Evolutionary conservation across 2,113 vertebrate species (phyloP), one percentile per base, ranked within the genome.

Genomic region (Psittacula cyanocephala): DNA sequence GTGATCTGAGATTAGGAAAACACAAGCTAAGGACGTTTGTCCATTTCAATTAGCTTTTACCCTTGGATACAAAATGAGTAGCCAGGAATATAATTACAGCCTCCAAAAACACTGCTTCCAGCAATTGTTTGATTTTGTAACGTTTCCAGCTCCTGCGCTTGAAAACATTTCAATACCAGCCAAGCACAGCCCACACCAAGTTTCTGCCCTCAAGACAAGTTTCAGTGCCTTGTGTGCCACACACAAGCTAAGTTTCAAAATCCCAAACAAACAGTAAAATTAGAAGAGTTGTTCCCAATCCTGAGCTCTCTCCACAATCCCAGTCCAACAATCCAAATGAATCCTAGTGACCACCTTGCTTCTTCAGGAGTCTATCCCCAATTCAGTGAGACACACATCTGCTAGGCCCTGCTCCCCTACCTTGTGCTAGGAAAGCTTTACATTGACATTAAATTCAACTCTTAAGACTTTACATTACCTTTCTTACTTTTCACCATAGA

Each of bases 331-430:
- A 77, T 6, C 43, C 31, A 70, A 23, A 55, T 2, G 5, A 78
- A 81, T 67, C 28, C 53, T 12, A 55, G 39, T 1, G 10, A 81
- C 3, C 9, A 3, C 22, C 39, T 50, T 33, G 8, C 39, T 78
- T 63, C 57, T 50, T 41, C 14, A 17, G 46, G 23, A 83, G 6
- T 41, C 67, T 27, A 11, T 3, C 23, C 31, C 15, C 53, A 59
- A 2, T 7, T 77, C 63, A 19, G 22, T 6, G 15, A 71, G 20
- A 1, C 0, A 25, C 3, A 20, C 7, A 35, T 22, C 9, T 35
- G 25, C 6, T 25, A 70, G 75, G 6, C 28, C 63, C 49, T 62
- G 22, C 46, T 74, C 4, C 0, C 49, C 19, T 17, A 41, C 2
- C 6, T 20, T 55, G 43, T 24, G 15, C 39, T 46, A 74, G 71